Conservation (phyloP, 1,140 invertebrate genomes). For the Campoletis sonorensis region DNA sequence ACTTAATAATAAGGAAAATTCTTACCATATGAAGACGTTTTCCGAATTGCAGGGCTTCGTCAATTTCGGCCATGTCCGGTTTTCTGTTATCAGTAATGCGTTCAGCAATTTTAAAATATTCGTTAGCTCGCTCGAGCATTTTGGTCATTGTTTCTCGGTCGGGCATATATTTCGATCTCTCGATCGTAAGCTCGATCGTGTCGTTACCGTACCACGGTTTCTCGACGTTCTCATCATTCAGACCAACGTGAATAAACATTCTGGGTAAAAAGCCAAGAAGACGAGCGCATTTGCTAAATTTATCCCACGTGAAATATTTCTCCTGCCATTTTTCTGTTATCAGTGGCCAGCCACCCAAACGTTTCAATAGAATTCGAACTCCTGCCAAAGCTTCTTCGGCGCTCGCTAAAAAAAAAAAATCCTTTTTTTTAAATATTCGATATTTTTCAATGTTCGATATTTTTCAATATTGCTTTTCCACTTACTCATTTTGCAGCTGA, state of each 20-base stretch:
- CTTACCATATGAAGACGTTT: slow-evolving; percentile 37
- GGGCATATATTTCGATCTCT: slow-evolving; percentile 42
- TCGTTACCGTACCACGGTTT: slow-evolving; percentile 50
- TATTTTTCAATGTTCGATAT: not conserved
- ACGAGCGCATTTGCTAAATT: slow-evolving; percentile 51
- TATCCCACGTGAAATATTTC: slow-evolving; percentile 48
- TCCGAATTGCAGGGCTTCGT: slow-evolving; percentile 44
- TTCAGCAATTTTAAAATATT: slow-evolving; percentile 45
- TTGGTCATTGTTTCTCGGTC: not conserved
- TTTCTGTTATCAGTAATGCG: slow-evolving; percentile 21
- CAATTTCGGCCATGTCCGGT: slow-evolving; percentile 38
- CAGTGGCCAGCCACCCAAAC: slow-evolving; percentile 49
- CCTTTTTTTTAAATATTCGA: no score
- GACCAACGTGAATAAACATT: slow-evolving; percentile 51
- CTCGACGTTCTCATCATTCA: slow-evolving; percentile 49
- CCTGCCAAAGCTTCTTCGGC: slow-evolving; percentile 32
- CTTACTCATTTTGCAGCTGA: slow-evolving; percentile 48
- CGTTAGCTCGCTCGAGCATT: not conserved
- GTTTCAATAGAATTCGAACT: slow-evolving; percentile 45
- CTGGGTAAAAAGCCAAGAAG: slow-evolving; percentile 50
- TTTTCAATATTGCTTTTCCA: not conserved
- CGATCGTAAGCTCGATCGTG: slow-evolving; percentile 46
- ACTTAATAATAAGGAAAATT: slow-evolving; percentile 7
- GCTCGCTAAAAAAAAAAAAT: no score
- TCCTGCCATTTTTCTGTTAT: slow-evolving; percentile 46